Evolutionary conservation across 1,140 invertebrate genomes (phyloP), one percentile per base, ranked within the genome.

Genomic region (Wiebesia pumilae): DNA sequence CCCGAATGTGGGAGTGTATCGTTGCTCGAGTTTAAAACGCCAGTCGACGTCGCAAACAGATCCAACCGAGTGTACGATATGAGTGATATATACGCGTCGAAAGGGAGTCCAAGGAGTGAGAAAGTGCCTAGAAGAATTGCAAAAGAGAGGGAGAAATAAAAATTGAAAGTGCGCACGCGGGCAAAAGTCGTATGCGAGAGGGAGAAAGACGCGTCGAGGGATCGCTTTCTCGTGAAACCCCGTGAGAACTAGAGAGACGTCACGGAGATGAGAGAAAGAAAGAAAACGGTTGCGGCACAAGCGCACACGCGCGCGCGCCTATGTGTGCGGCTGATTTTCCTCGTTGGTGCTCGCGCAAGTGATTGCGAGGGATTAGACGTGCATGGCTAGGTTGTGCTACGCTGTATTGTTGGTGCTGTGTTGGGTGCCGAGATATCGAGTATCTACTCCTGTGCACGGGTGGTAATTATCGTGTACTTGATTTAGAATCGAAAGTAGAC

Each of bases 341-440:
- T 16, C 51, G 38, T 35, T 24, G 16, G 1, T 10, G 19, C 1
- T 54, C 54, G 54, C 0, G 35, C 78, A 82, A 62, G 24, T 65
- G 85, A 86, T 86, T 40, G 40, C 58, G 9, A 30, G 58, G 80
- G 85, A 86, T 86, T 77, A 86, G 79, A 86, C 69, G 85, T 24
- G 58, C 85, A 24, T 40, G 3, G 33, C 35, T n/a, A n/a, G n/a
- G n/a, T n/a, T n/a, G n/a, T n/a, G n/a, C n/a, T n/a, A n/a, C 27
- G 51, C 33, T 80, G 33, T 24, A 43, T 35, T n/a, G n/a, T n/a
- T n/a, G n/a, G 67, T 58, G 21, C 54, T 65, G 35, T 67, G 35
- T 67, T 27, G 58, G 21, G n/a, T 67, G 27, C 35, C 38, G 43
- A 79, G 58, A 84, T 80, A 80, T 80, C 62, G 40, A 69, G 30